Conservation (phyloP, 2,113 vertebrate species). For the Aythya baeri region DNA sequence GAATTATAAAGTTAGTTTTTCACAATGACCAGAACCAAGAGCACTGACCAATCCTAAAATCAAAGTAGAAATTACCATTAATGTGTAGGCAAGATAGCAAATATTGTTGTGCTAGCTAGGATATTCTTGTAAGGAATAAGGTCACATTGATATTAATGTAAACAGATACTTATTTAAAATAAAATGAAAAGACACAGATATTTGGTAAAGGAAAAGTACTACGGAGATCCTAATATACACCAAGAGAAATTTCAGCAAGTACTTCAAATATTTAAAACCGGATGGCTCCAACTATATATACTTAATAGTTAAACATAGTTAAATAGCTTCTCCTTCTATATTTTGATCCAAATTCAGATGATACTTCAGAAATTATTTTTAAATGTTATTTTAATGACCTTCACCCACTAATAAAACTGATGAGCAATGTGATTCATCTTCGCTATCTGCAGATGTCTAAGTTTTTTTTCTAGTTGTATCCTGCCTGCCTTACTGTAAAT, state of each 20-base stretch:
- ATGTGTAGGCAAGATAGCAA: not conserved
- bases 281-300: not conserved
- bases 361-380: not conserved
- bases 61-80: not conserved
- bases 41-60: not conserved
- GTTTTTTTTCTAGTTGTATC: not conserved
- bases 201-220: not conserved
- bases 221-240: not conserved
- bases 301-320: not conserved
- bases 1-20: not conserved
- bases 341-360: not conserved
- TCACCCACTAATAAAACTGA: not conserved
- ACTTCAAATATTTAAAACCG: not conserved
- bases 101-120: not conserved
- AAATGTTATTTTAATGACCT: not conserved
- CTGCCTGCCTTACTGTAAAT: not conserved
- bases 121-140: not conserved
- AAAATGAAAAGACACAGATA: not conserved
- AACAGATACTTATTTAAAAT: not conserved
- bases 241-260: not conserved
- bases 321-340: not conserved
- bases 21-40: not conserved
- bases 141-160: not conserved
- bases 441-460: not conserved
- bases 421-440: not conserved